These are phyloP conservation scores for Napeogenes inachia DNA, from an alignment of 2,888 invertebrate genomes.

Conservation along the genomic window DNA sequence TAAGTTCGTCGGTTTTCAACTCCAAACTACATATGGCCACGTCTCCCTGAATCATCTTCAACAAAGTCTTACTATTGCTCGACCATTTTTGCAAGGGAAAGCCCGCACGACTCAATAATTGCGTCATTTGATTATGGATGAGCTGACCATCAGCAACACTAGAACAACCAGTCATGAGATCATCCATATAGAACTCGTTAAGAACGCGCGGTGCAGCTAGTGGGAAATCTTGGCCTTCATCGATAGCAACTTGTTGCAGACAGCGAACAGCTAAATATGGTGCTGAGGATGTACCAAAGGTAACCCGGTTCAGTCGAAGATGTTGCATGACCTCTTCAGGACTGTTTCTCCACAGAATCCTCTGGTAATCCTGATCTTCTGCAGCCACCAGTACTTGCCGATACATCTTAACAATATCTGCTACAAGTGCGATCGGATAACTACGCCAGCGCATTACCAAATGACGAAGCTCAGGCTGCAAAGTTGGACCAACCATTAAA, in stretches of 20 bases:
- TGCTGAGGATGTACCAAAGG: slow-evolving; percentile 9
- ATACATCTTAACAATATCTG: slow-evolving; percentile 29
- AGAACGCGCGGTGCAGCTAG: not conserved
- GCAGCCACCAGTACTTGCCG: slow-evolving; percentile 15
- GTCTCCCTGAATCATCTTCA: no score
- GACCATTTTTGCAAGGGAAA: no score
- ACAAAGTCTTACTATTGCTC: no score
- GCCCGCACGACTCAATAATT: no score
- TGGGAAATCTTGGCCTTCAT: not conserved
- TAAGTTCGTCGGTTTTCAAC: no score
- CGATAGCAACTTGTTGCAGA: slow-evolving; percentile 5
- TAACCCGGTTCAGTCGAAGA: not conserved
- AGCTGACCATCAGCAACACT: no score
- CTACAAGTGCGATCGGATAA: slow-evolving; percentile 17
- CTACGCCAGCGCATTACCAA: slow-evolving; percentile 23
- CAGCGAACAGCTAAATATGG: slow-evolving; percentile 9
- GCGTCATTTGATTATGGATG: no score
- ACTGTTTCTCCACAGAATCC: slow-evolving; percentile 25
- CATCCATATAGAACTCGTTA: slow-evolving; percentile 10
- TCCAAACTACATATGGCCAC: no score
- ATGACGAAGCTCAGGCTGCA: slow-evolving; percentile 24
- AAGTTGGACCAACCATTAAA: slow-evolving; percentile 25
- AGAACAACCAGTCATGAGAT: not conserved
- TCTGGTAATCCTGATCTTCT: slow-evolving; percentile 19
- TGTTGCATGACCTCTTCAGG: not conserved